Evolutionary conservation across 2,888 invertebrate genomes (phyloP), one percentile per base, ranked within the genome.

Genomic region (Luperina testacea): DNA sequence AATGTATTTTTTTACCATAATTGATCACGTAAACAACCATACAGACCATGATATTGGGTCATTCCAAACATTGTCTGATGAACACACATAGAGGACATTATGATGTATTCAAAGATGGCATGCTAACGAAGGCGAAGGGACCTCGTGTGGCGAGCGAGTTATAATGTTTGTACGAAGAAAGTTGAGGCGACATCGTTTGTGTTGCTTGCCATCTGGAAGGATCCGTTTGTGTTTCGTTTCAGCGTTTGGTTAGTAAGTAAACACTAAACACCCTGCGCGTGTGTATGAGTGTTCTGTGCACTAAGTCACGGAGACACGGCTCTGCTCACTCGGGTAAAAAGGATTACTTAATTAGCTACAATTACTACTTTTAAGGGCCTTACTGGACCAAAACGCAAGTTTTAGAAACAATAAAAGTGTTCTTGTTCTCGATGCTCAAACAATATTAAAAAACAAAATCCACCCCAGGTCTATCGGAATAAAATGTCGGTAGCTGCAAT

Each of bases 81-180:
- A 38, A 6, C 32, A 57, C 20, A 27, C 9, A 57, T 32, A n/a
- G 32, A 6, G 24, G 51, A 45, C 42, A 45, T 45, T 20, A 17
- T 38, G 27, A 57, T 27, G 27, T 57, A 17, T 27, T 57, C 51
- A 72, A 79, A 59, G 4, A 72, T 59, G 57, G 45, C 13, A n/a
- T 38, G 27, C 53, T 78, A 72, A 80, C 64, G 38, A 72, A 64
- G 80, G 80, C 57, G 27, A 72, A 64, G 80, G 80, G 57, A 11
- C 9, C 57, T 3, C 72, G 72, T 79, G 38, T 79, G 72, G 27
- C 64, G 27, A 63, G 72, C 80, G 80, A 73, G 27, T 79, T 79
- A 72, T 80, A 42, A 59, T 79, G 65, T 80, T 79, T 79, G 72
- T 65, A 20, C 27, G 48, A 32, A 15, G 20, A 42, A 64, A 80